Evolutionary conservation across 2,113 vertebrate genomes (phyloP).

Genomic region (Emydura subglobosa): DNA sequence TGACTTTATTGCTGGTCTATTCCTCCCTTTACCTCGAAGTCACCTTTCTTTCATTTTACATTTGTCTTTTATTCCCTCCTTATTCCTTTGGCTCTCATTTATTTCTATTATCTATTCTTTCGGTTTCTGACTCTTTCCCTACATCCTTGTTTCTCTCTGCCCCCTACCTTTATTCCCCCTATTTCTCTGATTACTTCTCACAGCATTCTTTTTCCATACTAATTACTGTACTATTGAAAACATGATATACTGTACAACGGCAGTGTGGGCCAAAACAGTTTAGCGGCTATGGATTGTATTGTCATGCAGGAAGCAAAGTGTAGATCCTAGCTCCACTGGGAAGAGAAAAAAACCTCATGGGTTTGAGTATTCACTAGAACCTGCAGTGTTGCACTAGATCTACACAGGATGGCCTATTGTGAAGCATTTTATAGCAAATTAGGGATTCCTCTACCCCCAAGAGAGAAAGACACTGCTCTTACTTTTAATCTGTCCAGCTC

Average conservation of each 20-base stretch:
- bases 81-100: background rate
- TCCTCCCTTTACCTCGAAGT: background rate
- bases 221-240: background rate
- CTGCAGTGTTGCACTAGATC: background rate
- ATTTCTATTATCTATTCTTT: background rate
- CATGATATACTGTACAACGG: background rate
- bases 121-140: background rate
- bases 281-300: background rate
- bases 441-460: background rate
- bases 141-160: background rate
- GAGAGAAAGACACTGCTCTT: conserved; percentile 35
- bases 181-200: background rate
- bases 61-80: background rate
- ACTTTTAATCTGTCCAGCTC: conserved; percentile 92
- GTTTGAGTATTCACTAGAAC: background rate
- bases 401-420: background rate
- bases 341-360: background rate
- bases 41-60: background rate
- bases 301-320: background rate
- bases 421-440: background rate
- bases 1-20: background rate
- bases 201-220: background rate
- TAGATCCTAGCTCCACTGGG: background rate
- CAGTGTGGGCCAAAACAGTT: background rate
- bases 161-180: background rate